Conservation (phyloP, 2,797 vertebrate species). For the Propithecus perrieri region DNA sequence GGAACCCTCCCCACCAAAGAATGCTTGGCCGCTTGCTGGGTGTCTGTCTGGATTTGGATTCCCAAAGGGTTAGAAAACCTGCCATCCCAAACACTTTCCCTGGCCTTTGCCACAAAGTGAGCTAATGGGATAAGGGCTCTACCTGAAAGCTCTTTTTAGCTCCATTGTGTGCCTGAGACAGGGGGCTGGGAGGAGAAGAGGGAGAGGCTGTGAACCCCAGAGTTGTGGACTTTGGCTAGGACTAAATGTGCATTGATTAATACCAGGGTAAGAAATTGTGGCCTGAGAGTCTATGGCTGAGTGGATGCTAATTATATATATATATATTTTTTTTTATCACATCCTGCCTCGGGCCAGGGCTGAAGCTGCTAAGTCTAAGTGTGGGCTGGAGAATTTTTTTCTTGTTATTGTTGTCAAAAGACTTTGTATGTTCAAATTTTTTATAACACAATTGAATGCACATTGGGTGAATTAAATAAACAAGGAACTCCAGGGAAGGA, state of each 20-base stretch:
- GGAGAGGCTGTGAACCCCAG: neutral
- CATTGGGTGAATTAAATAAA: constrained; percentile 45
- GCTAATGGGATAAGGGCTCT: neutral
- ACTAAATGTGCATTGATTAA: constrained; percentile 38
- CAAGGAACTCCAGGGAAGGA: neutral
- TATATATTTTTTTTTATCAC: neutral
- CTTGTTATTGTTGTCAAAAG: constrained; percentile 53
- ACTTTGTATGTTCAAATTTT: constrained; percentile 29
- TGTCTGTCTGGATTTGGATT: constrained; percentile 58
- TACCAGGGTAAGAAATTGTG: constrained; percentile 22
- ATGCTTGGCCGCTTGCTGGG: constrained; percentile 47
- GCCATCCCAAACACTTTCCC: constrained; percentile 59
- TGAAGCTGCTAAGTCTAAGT: neutral
- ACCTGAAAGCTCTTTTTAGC: constrained; percentile 60
- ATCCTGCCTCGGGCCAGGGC: neutral
- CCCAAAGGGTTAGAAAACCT: constrained; percentile 41
- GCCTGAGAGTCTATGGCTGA: neutral
- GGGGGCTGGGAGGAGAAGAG: neutral
- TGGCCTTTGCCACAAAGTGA: neutral
- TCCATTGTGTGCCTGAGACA: neutral
- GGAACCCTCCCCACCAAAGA: constrained; percentile 38
- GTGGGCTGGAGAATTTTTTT: constrained; percentile 31
- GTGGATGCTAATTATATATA: neutral
- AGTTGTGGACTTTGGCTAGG: constrained; percentile 36
- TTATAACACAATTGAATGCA: constrained; percentile 6